Percentiles rank a stretch among this genome's conserved stretches.
Evolutionary conservation across 2,888 invertebrate species (phyloP).

Genomic region (Ctena decussata): DNA sequence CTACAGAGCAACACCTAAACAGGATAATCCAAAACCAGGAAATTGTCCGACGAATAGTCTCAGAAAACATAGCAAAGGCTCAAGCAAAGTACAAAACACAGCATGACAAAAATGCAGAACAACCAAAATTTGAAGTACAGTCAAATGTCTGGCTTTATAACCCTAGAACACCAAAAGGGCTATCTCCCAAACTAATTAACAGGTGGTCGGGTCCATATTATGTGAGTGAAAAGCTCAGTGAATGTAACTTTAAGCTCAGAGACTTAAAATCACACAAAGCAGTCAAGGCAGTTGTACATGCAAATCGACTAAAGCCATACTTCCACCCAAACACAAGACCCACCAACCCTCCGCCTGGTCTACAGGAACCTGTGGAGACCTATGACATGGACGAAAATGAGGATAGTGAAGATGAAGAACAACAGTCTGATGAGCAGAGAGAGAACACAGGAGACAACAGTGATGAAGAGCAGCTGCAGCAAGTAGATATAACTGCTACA

Average conservation of each 20-base stretch:
- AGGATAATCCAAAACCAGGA: background rate
- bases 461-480: no score
- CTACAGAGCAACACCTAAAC: background rate
- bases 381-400: background rate
- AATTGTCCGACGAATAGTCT: background rate
- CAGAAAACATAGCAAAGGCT: background rate
- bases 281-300: constrained; percentile 36
- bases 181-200: background rate
- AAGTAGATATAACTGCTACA: no score
- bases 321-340: constrained; percentile 38
- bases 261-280: constrained; percentile 28
- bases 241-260: constrained; percentile 26
- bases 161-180: background rate
- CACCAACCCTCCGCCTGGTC: constrained; percentile 38
- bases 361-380: background rate
- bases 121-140: background rate
- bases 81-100: constrained; percentile 43
- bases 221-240: no score
- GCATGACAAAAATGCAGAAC: constrained; percentile 23
- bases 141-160: background rate
- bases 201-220: constrained; percentile 16
- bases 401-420: no score
- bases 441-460: background rate
- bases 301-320: constrained; percentile 49
- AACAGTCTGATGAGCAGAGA: background rate